Percentiles rank a stretch among this genome's conserved stretches.
phyloP scores from a whole-genome alignment of 2,797 vertebrate species.

The Sebastes glaucus region DNA sequence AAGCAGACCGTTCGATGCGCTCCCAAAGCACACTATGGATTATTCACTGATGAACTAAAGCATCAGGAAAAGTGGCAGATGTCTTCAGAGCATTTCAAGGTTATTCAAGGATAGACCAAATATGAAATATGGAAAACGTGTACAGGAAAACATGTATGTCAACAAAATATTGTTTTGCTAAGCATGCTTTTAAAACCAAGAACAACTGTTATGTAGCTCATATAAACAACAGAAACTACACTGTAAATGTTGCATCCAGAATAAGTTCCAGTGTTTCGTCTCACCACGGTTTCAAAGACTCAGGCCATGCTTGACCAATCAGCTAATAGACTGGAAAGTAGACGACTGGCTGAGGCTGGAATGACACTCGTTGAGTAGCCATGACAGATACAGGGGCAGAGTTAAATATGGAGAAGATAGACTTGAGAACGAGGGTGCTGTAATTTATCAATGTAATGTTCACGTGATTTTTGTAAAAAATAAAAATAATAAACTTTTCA shows the following conservation, averaged over 20 bases:
- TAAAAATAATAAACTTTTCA: no score
- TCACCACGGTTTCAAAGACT: background rate
- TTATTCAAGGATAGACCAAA: fast-evolving
- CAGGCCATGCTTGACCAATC: background rate
- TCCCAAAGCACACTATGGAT: no score
- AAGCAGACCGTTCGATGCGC: background rate
- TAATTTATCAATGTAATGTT: no score
- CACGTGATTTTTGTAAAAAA: no score
- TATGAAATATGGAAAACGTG: background rate
- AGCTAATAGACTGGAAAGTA: constrained; percentile 1
- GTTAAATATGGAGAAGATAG: background rate
- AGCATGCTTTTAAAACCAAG: background rate
- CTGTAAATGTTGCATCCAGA: background rate
- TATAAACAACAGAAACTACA: background rate
- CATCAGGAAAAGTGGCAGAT: background rate
- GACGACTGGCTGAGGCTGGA: background rate
- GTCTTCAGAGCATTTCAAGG: background rate
- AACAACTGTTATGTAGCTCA: background rate
- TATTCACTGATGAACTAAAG: background rate
- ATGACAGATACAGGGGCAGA: background rate
- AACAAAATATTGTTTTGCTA: background rate
- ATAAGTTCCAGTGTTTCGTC: background rate
- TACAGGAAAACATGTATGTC: background rate
- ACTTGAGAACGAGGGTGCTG: background rate
- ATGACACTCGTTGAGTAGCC: no score